Evolutionary conservation across 2,888 invertebrate genomes (phyloP).

Genomic region (Sisyra terminalis): DNA sequence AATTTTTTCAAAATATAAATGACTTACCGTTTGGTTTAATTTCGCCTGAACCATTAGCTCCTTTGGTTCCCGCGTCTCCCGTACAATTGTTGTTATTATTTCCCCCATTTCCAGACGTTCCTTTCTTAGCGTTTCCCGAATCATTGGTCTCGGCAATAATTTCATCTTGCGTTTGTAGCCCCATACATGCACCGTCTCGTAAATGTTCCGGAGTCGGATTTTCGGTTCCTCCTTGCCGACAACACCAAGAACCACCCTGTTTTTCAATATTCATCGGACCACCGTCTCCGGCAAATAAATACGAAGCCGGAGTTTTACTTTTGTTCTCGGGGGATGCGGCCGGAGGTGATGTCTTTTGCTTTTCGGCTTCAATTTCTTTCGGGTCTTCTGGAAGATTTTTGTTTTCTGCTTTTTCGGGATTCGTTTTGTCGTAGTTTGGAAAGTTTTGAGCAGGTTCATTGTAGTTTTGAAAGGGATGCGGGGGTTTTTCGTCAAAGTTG

Average conservation of each 20-base stretch:
- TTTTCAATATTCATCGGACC: constrained; percentile 45
- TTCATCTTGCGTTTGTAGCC: constrained; percentile 55
- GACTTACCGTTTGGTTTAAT: constrained; percentile 52
- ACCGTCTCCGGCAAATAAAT: constrained; percentile 49
- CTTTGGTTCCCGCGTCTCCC: constrained; percentile 18
- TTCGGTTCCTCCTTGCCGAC: constrained; percentile 54
- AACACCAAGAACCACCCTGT: constrained; percentile 52
- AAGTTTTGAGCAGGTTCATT: not conserved
- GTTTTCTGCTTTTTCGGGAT: too few relatives aligned
- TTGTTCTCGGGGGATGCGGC: not conserved
- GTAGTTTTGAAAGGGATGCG: constrained; percentile 3
- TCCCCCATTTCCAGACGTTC: constrained; percentile 15
- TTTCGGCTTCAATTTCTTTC: not conserved
- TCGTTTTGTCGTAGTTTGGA: not conserved
- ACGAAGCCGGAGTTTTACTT: constrained; percentile 19
- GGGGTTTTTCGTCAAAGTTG: constrained; percentile 1
- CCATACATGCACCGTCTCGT: constrained; percentile 54
- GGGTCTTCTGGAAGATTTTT: not conserved
- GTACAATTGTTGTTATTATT: constrained; percentile 5
- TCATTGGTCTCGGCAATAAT: constrained; percentile 41
- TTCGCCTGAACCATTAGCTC: constrained; percentile 34
- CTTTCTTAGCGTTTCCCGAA: constrained; percentile 29
- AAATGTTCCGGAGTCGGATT: constrained; percentile 57
- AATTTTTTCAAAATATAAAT: too few relatives aligned
- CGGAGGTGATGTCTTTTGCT: not conserved